phyloP scores from a whole-genome alignment of 1,140 invertebrate genomes.

The Stenopsyche tienmushanensis region DNA sequence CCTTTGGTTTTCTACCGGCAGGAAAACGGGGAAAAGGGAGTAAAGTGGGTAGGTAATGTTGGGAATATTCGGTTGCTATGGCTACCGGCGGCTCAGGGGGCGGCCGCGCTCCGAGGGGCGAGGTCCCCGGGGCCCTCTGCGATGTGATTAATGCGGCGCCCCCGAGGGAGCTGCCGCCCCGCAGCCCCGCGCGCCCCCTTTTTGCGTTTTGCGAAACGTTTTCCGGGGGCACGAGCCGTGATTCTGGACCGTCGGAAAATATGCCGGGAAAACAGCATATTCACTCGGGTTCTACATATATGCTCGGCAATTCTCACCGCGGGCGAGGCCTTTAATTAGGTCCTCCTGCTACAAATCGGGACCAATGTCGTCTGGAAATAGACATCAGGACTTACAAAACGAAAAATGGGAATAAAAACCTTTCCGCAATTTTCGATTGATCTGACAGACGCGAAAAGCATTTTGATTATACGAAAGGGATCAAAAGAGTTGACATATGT shows the following conservation, averaged over 20 bases:
- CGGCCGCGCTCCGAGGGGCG: slow-evolving; percentile 21
- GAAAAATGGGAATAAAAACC: too few species aligned
- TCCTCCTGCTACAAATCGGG: too few species aligned
- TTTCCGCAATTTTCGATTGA: too few species aligned
- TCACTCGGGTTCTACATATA: background rate
- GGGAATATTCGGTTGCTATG: slow-evolving; percentile 41
- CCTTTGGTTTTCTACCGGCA: slow-evolving; percentile 23
- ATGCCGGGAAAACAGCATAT: background rate
- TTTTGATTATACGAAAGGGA: too few species aligned
- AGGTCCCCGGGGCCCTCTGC: slow-evolving; percentile 40
- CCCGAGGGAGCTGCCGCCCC: slow-evolving; percentile 33
- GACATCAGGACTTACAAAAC: too few species aligned
- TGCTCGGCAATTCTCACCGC: too few species aligned
- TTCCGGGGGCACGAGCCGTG: background rate
- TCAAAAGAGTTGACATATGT: too few species aligned
- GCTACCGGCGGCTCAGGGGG: slow-evolving; percentile 32
- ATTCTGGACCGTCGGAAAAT: background rate
- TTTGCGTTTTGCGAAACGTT: background rate
- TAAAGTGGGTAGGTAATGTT: slow-evolving; percentile 37
- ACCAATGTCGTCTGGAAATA: too few species aligned
- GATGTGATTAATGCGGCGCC: slow-evolving; percentile 43
- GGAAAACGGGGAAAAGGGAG: background rate
- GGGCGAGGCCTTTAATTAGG: too few species aligned
- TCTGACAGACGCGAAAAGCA: too few species aligned
- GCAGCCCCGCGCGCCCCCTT: background rate